Base-by-base conservation (phyloP, 1,140 invertebrate genomes). In the Drosophila saltans region DNA sequence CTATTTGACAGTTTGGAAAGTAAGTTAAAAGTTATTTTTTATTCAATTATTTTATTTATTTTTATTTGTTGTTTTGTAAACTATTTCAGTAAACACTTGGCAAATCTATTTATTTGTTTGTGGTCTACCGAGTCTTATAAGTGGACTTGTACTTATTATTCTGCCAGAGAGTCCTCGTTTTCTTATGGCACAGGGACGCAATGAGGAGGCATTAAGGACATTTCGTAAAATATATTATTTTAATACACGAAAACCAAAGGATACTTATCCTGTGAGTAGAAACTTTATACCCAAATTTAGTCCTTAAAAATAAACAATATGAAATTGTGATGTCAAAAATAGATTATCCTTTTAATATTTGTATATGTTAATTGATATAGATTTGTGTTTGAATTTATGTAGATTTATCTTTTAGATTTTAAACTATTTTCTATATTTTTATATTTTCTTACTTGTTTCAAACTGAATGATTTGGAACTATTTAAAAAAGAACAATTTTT, bases 141-240 rank as follows among this genome's bases (percentile, higher is more conserved):
- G 95, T 5, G 94, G 94, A 0, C 59, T 95, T 6, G 91, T 94
- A 0, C 93, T 96, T 59, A 93, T 94, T 30, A 94, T 94, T 61
- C 93, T 97, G 33, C 95, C 96, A 0, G 97, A 97, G 90, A 97
- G 96, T 91, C 96, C 97, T 1, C 97, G 97, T 90, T 97, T 96
- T 90, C 92, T 97, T 0, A 96, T 97, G 94, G 94, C 95, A 0
- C 93, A 94, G 81, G 95, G 96, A 68, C 93, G 94, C 39, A 96
- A 95, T 69, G 93, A 94, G 0, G 95, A 96, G 74, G 95, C 96
- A 92, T 41, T 92, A 26, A 57, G 62, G 36, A 80, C 78, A 5
- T 75, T 92, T 8, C 74, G 80, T 52, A 72, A 40, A n/a, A 91
- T 92, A 7, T 92, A 92, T 60, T 48, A 65, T 24, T 57, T 80